A percentile compares a stretch with the other conserved stretches of the same genome.
These are phyloP conservation scores for Epinephelus malabaricus DNA, from an alignment of 2,797 vertebrate species.

Conservation along the genomic window DNA sequence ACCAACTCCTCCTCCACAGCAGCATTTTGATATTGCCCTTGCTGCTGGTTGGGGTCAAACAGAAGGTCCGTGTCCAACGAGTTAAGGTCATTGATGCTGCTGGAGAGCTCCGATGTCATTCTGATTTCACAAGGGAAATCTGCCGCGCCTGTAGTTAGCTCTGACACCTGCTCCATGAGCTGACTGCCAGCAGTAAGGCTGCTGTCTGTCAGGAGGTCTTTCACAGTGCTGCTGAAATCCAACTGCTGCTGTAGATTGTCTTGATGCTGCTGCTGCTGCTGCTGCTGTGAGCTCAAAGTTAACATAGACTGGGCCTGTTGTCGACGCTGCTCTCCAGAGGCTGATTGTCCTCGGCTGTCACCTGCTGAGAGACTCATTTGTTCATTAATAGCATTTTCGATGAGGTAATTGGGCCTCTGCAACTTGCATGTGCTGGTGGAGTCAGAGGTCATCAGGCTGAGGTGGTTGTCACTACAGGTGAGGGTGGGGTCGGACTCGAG, in stretches of 20 bases:
- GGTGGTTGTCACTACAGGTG: conserved; percentile 88
- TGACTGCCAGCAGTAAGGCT: conserved; percentile 88
- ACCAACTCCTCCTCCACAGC: conserved; percentile 95
- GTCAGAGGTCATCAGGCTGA: conserved; percentile 89
- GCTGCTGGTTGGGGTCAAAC: conserved; percentile 96
- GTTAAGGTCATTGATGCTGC: conserved; percentile 97
- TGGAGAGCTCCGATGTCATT: conserved; percentile 95
- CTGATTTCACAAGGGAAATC: conserved; percentile 94
- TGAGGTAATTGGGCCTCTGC: conserved; percentile 93
- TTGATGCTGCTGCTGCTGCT: conserved; percentile 47
- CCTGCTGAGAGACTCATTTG: conserved; percentile 89
- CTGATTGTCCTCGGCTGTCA: conserved; percentile 86
- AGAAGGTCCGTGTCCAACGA: conserved; percentile 96
- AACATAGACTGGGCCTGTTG: conserved; percentile 72
- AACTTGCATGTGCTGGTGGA: conserved; percentile 88
- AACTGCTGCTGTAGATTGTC: conserved; percentile 83
- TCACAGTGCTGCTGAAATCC: conserved; percentile 93
- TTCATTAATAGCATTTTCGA: conserved; percentile 90
- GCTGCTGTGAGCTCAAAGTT: conserved; percentile 64
- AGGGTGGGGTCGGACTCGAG: conserved; percentile 90
- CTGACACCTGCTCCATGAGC: conserved; percentile 91
- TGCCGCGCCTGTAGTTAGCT: conserved; percentile 85
- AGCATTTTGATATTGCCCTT: conserved; percentile 93
- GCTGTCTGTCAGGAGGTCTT: conserved; percentile 91
- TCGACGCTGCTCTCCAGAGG: conserved; percentile 79